Base-by-base conservation (phyloP, 2,797 vertebrate genomes). In the Furcifer pardalis region DNA sequence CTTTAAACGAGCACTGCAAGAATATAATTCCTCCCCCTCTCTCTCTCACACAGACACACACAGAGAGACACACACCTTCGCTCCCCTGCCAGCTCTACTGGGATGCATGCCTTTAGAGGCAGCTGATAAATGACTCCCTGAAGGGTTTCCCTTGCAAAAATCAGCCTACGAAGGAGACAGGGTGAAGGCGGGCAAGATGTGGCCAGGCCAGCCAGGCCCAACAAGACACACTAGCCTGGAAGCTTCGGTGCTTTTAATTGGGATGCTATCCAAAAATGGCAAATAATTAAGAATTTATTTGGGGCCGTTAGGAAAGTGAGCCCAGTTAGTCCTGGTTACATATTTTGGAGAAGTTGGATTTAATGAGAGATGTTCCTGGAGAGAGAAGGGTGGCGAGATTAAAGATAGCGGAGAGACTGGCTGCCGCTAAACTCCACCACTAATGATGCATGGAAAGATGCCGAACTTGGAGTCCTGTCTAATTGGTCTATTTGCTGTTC, bases 221-320 rank as follows among this genome's bases (percentile, higher is more conserved):
- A 42, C 56, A 1, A 35, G 84, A 49, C 32, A 35, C 85, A 85
- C 73, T 80, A 89, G 78, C 74, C 21, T 15, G 92, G 87, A 94
- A 88, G 86, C 81, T 83, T 93, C 82, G 76, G 90, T 91, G 94
- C 79, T 97, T 97, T 96, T 96, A 97, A 97, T 96, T 98, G 97
- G 97, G n/a, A 97, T 95, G 95, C 94, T 94, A 92, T 98, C 97
- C 97, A 97, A 97, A 97, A 98, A 97, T 95, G 97, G 96, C 96
- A 97, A 97, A 97, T 99, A 99, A 99, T 99, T 99, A 98, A 97
- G 98, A 99, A 99, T 99, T 98, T 98, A 98, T 99, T 97, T 96
- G 94, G 95, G 92, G 96, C 97, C 97, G 99, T 99, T 99, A 99
- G 98, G 95, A 49, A 93, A 95, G 94, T 94, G 94, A 96, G 92